phyloP scores from a whole-genome alignment of 2,888 invertebrate genomes.

The Scaptomyza parva region DNA sequence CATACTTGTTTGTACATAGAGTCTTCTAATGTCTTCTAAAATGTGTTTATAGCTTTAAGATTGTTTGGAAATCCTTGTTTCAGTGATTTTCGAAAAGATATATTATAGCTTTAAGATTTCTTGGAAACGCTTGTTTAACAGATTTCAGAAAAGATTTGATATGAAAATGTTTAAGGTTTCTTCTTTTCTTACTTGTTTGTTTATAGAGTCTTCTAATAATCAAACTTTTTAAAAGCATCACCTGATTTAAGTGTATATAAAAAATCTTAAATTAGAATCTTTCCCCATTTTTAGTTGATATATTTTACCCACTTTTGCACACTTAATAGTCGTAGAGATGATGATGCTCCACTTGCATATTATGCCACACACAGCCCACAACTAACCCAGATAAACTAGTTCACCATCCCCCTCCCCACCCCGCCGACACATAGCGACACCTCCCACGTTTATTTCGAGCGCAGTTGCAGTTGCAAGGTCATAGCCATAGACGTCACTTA shows the following conservation, averaged over 20 bases:
- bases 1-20: too few species aligned
- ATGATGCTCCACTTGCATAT: conserved; percentile 2
- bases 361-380: conserved; percentile 21
- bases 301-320: not conserved
- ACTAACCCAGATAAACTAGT: conserved; percentile 49
- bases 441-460: too few species aligned
- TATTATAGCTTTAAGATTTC: too few species aligned
- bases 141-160: too few species aligned
- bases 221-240: not conserved
- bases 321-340: not conserved
- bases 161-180: not conserved
- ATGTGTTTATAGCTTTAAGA: not conserved
- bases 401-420: not conserved
- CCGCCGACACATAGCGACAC: too few species aligned
- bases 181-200: too few species aligned
- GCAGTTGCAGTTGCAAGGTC: conserved; percentile 52
- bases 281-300: not conserved
- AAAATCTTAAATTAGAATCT: conserved; percentile 4
- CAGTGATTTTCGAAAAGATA: not conserved
- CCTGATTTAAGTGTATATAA: not conserved
- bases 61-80: not conserved
- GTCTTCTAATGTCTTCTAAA: too few species aligned
- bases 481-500: conserved; percentile 57
- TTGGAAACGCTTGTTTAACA: too few species aligned
- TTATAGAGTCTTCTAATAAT: too few species aligned